phyloP scores from a whole-genome alignment of 2,888 invertebrate genomes.

The Diarsia mendica region DNA sequence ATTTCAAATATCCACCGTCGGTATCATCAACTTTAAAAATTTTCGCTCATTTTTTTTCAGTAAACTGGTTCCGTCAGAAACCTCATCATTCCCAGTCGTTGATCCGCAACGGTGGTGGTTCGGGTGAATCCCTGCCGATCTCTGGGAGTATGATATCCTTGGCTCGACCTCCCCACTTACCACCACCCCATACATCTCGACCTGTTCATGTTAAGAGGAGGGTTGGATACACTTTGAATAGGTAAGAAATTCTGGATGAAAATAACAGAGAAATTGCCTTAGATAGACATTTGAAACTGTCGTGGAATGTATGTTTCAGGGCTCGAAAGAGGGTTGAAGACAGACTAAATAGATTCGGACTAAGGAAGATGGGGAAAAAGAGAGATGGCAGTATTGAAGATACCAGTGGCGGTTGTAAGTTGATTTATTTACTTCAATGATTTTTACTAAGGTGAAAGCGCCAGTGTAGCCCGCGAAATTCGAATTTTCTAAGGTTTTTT shows the following conservation, averaged over 20 bases:
- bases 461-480: too few species aligned
- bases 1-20: not conserved
- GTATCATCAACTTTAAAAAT: slow-evolving; percentile 6
- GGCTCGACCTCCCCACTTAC: slow-evolving; percentile 81
- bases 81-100: slow-evolving; percentile 85
- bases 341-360: slow-evolving; percentile 95
- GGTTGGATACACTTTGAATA: slow-evolving; percentile 85
- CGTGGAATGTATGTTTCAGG: slow-evolving; percentile 82
- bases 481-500: too few species aligned
- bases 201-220: slow-evolving; percentile 83
- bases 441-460: too few species aligned
- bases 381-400: slow-evolving; percentile 97
- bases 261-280: not conserved
- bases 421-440: too few species aligned
- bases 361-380: slow-evolving; percentile 96
- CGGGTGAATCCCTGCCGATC: slow-evolving; percentile 87
- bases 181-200: slow-evolving; percentile 74
- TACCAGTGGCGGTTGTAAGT: slow-evolving; percentile 93
- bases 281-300: not conserved
- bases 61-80: slow-evolving; percentile 92
- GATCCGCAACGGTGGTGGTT: slow-evolving; percentile 88
- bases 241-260: slow-evolving; percentile 67
- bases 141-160: slow-evolving; percentile 91
- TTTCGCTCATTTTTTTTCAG: slow-evolving; percentile 69
- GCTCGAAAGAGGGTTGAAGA: slow-evolving; percentile 97